Base-by-base conservation (phyloP, 2,797 vertebrate species). In the Tragopan temminckii region DNA sequence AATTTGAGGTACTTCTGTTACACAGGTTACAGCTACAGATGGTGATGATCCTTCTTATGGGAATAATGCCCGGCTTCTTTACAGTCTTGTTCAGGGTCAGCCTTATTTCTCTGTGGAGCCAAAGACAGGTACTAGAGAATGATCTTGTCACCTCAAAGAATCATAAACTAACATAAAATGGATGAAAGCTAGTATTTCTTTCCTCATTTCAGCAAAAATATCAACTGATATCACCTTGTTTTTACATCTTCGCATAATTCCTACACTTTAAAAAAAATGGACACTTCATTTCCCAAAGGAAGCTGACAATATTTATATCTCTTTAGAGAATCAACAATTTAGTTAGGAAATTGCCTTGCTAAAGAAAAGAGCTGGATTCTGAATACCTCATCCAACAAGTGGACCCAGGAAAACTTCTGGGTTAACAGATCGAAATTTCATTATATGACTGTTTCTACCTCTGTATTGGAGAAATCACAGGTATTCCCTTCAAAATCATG, bases 101-200 rank as follows among this genome's bases (percentile, higher is more conserved):
- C 98, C 99, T 18, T 99, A 99, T 97, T 99, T 99, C 97, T 99
- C 99, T 35, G 98, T 99, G 97, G 99, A 99, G 95, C 98, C 99
- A 36, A 99, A 98, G 88, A 99, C 99, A 96, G 99, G 99, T 99
- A 98, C 48, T 80, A 77, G 4, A 89, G n/a, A 80, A 25, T 42
- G 14, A 55, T 66, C 45, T 55, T 89, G 6, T 80, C 69, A 78
- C 7, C 48, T 48, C 20, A 23, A 77, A 74, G 2, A 45, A 75
- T 36, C 9, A 35, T 48, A 64, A 92, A 57, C 20, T 48, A 46
- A 45, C 53, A 62, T 43, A 43, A 80, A 80, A 66, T 17, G 3
- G 11, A 68, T 69, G 9, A 4, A 80, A 91, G 29, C 1, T 85
- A 80, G 84, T 68, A 69, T 23, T 1, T n/a, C 15, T 27, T n/a